Conservation (phyloP, 2,113 vertebrate species). For the Thunnus thynnus region DNA sequence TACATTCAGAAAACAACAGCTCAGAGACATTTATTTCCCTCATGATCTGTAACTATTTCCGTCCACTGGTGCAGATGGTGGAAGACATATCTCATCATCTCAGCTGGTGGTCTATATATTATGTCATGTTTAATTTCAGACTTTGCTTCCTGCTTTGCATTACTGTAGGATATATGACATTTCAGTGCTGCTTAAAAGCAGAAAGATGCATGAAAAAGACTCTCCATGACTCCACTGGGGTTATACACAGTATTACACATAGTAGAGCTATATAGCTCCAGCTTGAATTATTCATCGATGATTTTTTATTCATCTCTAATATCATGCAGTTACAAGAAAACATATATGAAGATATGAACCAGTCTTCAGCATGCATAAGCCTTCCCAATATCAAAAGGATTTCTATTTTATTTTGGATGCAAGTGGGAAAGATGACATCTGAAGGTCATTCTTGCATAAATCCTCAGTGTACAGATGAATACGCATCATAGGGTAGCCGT, state of each 20-base stretch:
- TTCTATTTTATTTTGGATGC: conserved; percentile 23
- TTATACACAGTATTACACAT: conserved; percentile 10
- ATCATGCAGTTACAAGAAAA: conserved; percentile 22
- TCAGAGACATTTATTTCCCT: conserved; percentile 11
- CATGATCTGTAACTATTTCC: conserved; percentile 1
- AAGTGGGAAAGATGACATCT: conserved; percentile 16
- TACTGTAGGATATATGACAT: not conserved
- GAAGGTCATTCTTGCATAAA: conserved; percentile 63
- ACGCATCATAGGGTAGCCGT: conserved; percentile 29
- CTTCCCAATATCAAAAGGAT: conserved; percentile 10
- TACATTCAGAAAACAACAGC: conserved; percentile 25
- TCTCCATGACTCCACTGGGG: not conserved
- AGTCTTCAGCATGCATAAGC: conserved; percentile 2
- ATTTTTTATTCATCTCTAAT: conserved; percentile 9
- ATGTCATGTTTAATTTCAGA: conserved; percentile 29
- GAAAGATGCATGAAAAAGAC: conserved; percentile 6
- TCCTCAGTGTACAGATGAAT: conserved; percentile 51
- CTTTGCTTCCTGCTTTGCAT: conserved; percentile 11
- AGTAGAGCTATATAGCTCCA: not conserved
- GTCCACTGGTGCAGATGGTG: not conserved
- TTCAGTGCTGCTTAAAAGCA: not conserved
- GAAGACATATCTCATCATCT: conserved; percentile 1
- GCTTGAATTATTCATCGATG: conserved; percentile 38
- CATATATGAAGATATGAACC: not conserved
- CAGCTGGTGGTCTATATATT: conserved; percentile 1